Percentiles rank a stretch among this genome's conserved stretches.
Conservation (phyloP, 2,888 invertebrate species). For the Stenodema calcarata region DNA sequence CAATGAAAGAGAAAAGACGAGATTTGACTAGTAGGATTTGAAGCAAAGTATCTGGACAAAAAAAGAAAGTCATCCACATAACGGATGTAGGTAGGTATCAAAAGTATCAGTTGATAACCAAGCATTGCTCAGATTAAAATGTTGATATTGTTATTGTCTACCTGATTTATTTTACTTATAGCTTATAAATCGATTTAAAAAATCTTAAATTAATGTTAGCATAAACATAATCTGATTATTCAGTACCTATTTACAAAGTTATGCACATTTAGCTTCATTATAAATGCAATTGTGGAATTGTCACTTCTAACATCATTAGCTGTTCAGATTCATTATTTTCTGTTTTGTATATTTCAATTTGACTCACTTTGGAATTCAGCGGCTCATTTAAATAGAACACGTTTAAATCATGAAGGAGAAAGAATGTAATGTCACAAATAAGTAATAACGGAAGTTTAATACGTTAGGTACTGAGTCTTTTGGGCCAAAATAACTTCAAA, state of each 20-base stretch:
- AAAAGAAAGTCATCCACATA: neutral
- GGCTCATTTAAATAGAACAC: neutral
- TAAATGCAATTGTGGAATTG: constrained; percentile 22
- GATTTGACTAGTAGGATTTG: neutral
- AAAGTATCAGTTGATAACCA: constrained; percentile 24
- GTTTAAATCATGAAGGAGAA: too few relatives aligned
- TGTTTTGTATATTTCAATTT: neutral
- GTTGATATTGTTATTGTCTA: constrained; percentile 46
- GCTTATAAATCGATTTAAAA: constrained; percentile 18
- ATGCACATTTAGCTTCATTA: neutral
- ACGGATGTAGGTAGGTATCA: constrained; percentile 25
- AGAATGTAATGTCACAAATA: too few relatives aligned
- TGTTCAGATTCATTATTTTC: neutral
- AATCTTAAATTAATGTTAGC: constrained; percentile 30
- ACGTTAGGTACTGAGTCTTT: too few relatives aligned
- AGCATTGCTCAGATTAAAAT: constrained; percentile 13
- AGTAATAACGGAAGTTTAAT: too few relatives aligned
- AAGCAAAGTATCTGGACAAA: neutral
- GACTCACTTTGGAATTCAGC: neutral
- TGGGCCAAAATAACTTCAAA: too few relatives aligned
- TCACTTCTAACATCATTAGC: neutral
- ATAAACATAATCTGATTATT: constrained; percentile 7
- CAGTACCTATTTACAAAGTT: neutral
- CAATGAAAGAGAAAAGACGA: constrained; percentile 16
- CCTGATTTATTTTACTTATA: constrained; percentile 32